Base-by-base conservation (phyloP, 1,140 invertebrate genomes). In the Zaprionus inermis region DNA sequence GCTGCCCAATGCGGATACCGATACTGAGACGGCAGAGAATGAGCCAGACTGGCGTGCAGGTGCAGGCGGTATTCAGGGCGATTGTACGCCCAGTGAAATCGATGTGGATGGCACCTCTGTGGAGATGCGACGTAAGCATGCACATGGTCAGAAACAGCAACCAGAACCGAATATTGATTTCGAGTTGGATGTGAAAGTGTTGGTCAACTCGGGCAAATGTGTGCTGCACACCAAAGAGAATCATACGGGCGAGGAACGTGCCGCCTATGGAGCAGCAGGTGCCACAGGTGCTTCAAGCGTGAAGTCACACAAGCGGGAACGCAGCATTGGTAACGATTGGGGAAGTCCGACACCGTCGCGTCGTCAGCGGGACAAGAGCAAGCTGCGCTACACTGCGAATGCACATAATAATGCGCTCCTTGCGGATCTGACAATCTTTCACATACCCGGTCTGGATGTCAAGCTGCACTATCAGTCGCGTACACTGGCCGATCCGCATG, bases 171-270 rank as follows among this genome's bases (percentile, higher is more conserved):
- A 97, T 84, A 97, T 99, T 70, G 98, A 99, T 92, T 97, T 99
- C 92, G 98, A 99, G 91, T 93, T 99, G 72, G 98, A 99, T 93
- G 96, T 99, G 0, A 98, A 98, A 93, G 97, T 99, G 32, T 95
- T 98, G 67, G 98, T 99, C 58, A 98, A 98, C 91, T 98, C 97
- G 81, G 98, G 98, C 1, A 98, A 99, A 93, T 99, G 98, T 93
- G 97, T 98, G 28, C 93, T 99, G 3, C 98, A 99, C 93, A 98
- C 98, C 0, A 98, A 98, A 92, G 97, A 98, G 91, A 70, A 74
- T n/a, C 41, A 46, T 6, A 92, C 93, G 0, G 94, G 93, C 69
- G 96, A 97, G 44, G 97, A 97, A 56, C 95, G 96, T 77, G 91
- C 94, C 9, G 57, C 36, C 5, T 75, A 76, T 24, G 49, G 94